Base-by-base conservation (phyloP, 1,140 invertebrate species). In the Trichomalopsis sarcophagae region DNA sequence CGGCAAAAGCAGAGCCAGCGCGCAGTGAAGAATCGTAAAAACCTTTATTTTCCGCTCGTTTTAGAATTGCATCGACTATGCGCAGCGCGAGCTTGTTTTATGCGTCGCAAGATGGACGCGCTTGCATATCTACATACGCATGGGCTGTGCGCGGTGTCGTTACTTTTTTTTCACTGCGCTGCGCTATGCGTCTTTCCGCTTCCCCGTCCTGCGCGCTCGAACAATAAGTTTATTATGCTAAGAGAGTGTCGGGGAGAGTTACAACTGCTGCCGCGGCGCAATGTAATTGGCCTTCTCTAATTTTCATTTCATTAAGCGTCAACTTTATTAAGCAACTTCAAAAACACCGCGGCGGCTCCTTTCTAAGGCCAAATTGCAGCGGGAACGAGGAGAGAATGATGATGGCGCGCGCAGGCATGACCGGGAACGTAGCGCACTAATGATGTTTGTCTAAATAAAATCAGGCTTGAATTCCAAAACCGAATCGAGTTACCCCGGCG, bases 271-370 rank as follows among this genome's bases (percentile, higher is more conserved):
- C 27, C 33, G 27, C 68, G 47, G 44, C 23, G 2, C 23, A 71
- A 71, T 27, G 55, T 82, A 82, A 82, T 83, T 77, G 40, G 23
- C 62, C 36, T 47, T 23, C 40, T 77, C 74, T 74, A 83, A 83
- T 69, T 77, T 77, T 78, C 75, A 77, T 83, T 83, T 21, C 62
- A 83, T 82, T 82, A 82, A 40, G 55, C n/a, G 14, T 50, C 71
- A 44, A 76, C 73, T 82, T 76, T 75, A 75, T 82, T 82, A 74
- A 62, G 79, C n/a, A 47, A 81, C 79, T 73, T 81, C 68, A 36
- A 74, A 62, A 9, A 44, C 47, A 36, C 17, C 14, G 33, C 33
- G 5, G 27, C 27, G 30, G 13, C 1, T 55, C 4, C n/a, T 62
- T 62, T 62, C 21, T 62, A 62, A 62, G 7, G 40, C 2, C 0